A percentile compares a stretch with the other conserved stretches of the same genome.
These are phyloP conservation scores for Pandemis cinnamomeana DNA, from an alignment of 2,888 invertebrate species.

Conservation along the genomic window DNA sequence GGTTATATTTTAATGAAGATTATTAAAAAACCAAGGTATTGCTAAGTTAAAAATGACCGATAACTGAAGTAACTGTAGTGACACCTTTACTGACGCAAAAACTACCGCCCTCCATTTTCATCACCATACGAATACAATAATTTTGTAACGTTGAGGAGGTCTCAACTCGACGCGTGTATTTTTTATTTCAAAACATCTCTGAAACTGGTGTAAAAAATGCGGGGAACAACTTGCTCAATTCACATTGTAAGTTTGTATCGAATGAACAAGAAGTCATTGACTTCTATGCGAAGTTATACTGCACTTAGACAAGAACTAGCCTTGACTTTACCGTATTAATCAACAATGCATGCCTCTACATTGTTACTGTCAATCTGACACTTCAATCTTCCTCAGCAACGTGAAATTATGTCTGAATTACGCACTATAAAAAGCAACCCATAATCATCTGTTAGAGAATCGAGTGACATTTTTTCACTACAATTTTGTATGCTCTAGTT, in stretches of 20 bases:
- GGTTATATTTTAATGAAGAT: too few species aligned
- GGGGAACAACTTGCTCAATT: background rate
- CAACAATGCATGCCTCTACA: slow-evolving; percentile 9
- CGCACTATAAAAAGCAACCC: slow-evolving; percentile 8
- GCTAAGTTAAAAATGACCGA: too few species aligned
- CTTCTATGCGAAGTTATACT: background rate
- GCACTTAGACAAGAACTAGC: background rate
- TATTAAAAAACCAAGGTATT: too few species aligned
- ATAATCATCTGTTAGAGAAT: slow-evolving; percentile 25
- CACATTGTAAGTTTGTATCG: background rate
- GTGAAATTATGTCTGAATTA: slow-evolving; percentile 25
- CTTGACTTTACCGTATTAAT: background rate
- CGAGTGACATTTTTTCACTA: slow-evolving; percentile 34
- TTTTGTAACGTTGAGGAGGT: too few species aligned
- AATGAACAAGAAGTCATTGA: slow-evolving; percentile 1
- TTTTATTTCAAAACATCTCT: too few species aligned
- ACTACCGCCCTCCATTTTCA: too few species aligned
- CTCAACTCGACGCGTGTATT: too few species aligned
- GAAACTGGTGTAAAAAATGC: background rate
- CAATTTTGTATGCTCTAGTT: slow-evolving; percentile 34
- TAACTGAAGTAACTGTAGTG: too few species aligned
- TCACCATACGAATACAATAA: too few species aligned
- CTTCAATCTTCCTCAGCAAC: slow-evolving; percentile 23
- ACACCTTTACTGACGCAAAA: too few species aligned
- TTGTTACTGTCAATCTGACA: slow-evolving; percentile 27